A percentile compares a stretch with the other conserved stretches of the same genome.
Evolutionary conservation across 2,888 invertebrate genomes (phyloP).

Genomic region (Colostygia pectinataria): DNA sequence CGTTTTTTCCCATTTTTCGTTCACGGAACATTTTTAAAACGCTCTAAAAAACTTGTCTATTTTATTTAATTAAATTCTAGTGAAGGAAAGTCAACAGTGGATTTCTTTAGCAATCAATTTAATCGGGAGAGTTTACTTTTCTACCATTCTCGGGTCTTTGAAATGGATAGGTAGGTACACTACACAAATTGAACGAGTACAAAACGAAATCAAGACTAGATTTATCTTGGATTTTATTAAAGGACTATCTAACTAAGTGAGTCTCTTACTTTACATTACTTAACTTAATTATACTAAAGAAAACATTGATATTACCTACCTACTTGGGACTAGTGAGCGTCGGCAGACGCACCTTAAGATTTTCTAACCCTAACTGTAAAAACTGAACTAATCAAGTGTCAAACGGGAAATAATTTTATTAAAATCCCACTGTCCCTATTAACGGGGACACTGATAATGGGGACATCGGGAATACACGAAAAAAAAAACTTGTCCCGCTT

Average conservation of each 20-base stretch:
- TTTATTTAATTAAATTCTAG: conserved; percentile 18
- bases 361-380: no score
- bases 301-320: no score
- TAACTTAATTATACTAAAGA: no score
- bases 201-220: conserved; percentile 4
- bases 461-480: no score
- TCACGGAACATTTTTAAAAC: conserved; percentile 24
- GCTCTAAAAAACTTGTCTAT: conserved; percentile 11
- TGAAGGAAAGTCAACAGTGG: conserved; percentile 2
- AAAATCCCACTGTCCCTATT: no score
- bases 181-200: conserved; percentile 1
- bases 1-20: conserved; percentile 24
- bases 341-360: no score
- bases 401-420: no score
- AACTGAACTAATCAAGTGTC: no score
- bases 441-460: no score
- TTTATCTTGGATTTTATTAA: conserved; percentile 7
- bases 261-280: conserved; percentile 6
- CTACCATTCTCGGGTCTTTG: conserved; percentile 5
- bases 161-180: conserved; percentile 9
- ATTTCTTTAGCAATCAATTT: conserved; percentile 17
- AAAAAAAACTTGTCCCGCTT: no score
- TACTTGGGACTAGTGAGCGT: no score
- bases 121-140: conserved; percentile 9
- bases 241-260: neutral